A percentile compares a stretch with the other conserved stretches of the same genome.
Conservation (phyloP, 2,888 invertebrate genomes). For the Tetrapedia diversipes region DNA sequence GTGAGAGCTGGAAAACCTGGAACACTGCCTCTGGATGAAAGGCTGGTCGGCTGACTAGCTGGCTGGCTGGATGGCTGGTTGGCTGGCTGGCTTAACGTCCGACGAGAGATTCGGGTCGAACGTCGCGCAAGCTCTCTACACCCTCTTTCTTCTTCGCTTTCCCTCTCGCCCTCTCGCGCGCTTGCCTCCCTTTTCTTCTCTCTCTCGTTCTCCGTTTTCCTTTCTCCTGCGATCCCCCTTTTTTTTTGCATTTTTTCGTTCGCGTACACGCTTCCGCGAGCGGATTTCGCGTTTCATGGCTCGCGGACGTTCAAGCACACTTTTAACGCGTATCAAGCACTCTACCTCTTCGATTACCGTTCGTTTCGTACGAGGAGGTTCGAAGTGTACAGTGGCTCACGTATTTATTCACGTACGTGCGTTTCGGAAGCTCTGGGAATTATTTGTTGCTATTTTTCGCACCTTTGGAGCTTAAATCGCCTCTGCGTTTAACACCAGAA, state of each 20-base stretch:
- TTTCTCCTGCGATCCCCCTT: slow-evolving; percentile 21
- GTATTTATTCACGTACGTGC: no score
- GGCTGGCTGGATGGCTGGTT: slow-evolving; percentile 63
- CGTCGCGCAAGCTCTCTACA: slow-evolving; percentile 79
- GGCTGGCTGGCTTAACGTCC: slow-evolving; percentile 71
- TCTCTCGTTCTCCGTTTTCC: slow-evolving; percentile 23
- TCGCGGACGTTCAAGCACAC: no score
- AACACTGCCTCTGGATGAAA: slow-evolving; percentile 34
- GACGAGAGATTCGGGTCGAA: slow-evolving; percentile 78
- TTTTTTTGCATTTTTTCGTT: not conserved
- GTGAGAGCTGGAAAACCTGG: slow-evolving; percentile 52
- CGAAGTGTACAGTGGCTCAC: no score
- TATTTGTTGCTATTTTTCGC: no score
- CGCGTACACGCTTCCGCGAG: not conserved
- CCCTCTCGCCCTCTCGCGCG: slow-evolving; percentile 52
- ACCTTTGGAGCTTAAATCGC: no score
- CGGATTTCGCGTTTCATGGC: not conserved
- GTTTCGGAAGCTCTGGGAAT: no score
- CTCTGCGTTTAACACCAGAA: no score
- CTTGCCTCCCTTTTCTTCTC: slow-evolving; percentile 27
- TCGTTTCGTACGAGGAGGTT: no score
- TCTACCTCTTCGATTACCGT: not conserved
- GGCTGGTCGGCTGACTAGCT: slow-evolving; percentile 59
- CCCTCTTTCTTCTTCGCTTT: slow-evolving; percentile 65
- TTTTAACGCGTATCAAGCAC: not conserved